Conservation (phyloP, 1,140 invertebrate genomes). For the Wiebesia pumilae region DNA sequence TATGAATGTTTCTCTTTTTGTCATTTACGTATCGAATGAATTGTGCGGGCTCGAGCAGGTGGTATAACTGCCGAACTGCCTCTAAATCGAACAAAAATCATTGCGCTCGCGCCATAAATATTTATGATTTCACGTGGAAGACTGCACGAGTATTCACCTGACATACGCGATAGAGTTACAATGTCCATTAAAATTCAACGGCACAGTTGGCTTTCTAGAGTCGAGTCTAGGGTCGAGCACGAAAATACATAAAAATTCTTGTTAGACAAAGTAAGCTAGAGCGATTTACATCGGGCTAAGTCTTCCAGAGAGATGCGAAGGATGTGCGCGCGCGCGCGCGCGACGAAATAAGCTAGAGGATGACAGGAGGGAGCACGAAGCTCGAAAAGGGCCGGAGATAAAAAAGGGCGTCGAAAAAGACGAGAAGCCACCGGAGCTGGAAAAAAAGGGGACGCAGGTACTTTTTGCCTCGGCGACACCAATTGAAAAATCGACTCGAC, state of each 20-base stretch:
- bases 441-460: neutral
- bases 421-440: neutral
- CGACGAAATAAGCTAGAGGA: neutral
- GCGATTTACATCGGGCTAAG: neutral
- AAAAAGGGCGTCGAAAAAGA: neutral
- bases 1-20: neutral
- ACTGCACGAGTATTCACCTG: neutral
- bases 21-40: neutral
- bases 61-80: neutral
- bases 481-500: neutral
- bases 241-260: neutral
- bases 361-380: neutral
- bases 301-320: too few species aligned
- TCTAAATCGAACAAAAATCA: neutral
- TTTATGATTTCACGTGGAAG: neutral
- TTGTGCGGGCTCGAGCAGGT: neutral
- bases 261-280: neutral
- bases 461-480: neutral
- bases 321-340: neutral
- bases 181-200: conserved; percentile 19
- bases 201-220: neutral
- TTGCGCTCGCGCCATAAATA: neutral
- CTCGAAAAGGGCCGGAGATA: neutral
- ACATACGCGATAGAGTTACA: conserved; percentile 5
- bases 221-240: neutral